Base-by-base conservation (phyloP, 2,797 vertebrate species). In the Cichlasoma orientale region DNA sequence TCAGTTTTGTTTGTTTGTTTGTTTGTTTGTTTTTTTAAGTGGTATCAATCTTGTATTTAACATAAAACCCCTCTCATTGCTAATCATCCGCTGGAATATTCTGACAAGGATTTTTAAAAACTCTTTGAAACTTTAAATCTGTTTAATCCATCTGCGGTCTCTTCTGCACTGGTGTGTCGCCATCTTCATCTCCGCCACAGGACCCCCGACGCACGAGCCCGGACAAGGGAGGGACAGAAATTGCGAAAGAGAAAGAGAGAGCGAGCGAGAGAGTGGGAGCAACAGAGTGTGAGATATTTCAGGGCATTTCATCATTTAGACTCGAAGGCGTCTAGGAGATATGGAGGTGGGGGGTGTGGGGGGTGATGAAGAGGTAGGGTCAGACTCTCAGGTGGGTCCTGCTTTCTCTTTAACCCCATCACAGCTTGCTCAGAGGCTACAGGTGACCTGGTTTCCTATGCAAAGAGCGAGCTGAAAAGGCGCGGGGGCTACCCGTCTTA, bases 231-330 rank as follows among this genome's bases (percentile, higher is more conserved):
- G 70, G 76, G 81, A 88, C 82, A 75, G 58, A 75, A 52, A 78
- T 66, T 80, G 66, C 0, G 5, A 86, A 84, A 82, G 72, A 68
- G 85, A 80, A 50, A 36, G 57, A 56, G 36, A 38, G 44, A 52
- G 61, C 66, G 69, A 68, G 53, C 13, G 56, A 56, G 71, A 75
- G 11, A 56, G 57, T 44, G 61, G 29, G n/a, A 69, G 61, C 2
- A 66, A 66, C 2, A 1, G 61, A 47, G 61, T 47, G 41, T 66
- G 23, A 66, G 63, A 79, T 44, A 90, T 93, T 94, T 91, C 92
- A 92, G 79, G 84, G 80, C 63, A 78, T 94, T 94, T 92, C 92
- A 93, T 94, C 93, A 93, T 88, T 84, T 77, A 36, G 78, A 59
- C 84, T 72, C 68, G 77, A 69, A 80, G 80, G 79, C 72, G 3